Conservation (phyloP, 2,888 invertebrate species). For the Protonemura montana region DNA sequence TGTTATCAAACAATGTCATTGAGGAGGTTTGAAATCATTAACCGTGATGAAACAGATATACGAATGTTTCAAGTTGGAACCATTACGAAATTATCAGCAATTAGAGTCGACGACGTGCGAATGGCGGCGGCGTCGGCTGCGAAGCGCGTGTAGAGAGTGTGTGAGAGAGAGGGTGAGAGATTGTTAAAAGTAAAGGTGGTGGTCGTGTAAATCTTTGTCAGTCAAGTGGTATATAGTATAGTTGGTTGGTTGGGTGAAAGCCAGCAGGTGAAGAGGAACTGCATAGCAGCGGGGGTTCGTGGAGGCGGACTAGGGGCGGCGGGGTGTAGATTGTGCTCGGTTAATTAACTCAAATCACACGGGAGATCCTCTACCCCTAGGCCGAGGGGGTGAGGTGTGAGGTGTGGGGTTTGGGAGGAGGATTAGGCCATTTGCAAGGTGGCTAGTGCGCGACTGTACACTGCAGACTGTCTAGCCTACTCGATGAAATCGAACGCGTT, state of each 20-base stretch:
- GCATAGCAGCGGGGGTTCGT: background rate
- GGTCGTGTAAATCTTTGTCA: slow-evolving; percentile 36
- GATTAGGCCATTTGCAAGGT: slow-evolving; percentile 19
- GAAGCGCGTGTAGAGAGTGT: background rate
- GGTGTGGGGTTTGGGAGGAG: background rate
- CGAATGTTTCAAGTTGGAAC: background rate
- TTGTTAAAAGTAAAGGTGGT: background rate
- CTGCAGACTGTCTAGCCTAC: background rate
- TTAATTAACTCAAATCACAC: slow-evolving; percentile 39
- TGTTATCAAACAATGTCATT: background rate
- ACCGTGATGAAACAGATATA: background rate
- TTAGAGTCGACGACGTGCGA: slow-evolving; percentile 26
- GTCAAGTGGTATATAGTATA: slow-evolving; percentile 28
- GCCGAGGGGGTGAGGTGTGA: background rate
- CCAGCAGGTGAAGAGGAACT: slow-evolving; percentile 36
- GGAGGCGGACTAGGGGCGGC: background rate
- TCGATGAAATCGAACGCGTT: background rate
- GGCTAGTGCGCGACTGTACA: background rate
- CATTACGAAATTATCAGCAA: slow-evolving; percentile 32
- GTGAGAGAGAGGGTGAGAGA: background rate
- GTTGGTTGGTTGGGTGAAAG: slow-evolving; percentile 30
- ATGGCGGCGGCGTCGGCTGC: slow-evolving; percentile 8
- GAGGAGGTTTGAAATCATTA: background rate
- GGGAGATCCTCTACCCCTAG: slow-evolving; percentile 8
- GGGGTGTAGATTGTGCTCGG: slow-evolving; percentile 34